A percentile compares a stretch with the other conserved stretches of the same genome.
Evolutionary conservation across 2,888 invertebrate genomes (phyloP).

Genomic region (Melangyna quadrimaculata): DNA sequence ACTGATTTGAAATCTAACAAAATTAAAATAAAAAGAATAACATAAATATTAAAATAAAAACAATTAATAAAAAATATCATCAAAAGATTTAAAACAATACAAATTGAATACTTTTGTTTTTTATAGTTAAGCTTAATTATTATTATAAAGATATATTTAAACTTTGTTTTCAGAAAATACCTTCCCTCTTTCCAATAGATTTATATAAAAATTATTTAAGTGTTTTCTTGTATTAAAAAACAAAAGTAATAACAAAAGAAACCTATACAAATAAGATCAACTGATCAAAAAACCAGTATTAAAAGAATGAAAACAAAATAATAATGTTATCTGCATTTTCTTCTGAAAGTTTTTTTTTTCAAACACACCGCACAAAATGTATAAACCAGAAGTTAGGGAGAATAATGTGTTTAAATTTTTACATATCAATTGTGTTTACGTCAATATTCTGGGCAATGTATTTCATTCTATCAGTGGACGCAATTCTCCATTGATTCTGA

Average conservation of each 20-base stretch:
- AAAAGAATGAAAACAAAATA: background rate
- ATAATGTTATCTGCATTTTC: background rate
- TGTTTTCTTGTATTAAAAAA: background rate
- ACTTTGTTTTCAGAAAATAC: background rate
- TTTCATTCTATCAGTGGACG: too few species aligned
- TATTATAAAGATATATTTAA: background rate
- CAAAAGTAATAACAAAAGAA: background rate
- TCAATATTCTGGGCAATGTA: too few species aligned
- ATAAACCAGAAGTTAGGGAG: background rate
- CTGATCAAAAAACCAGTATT: background rate
- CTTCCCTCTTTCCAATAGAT: background rate
- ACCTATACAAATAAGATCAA: background rate
- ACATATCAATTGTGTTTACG: too few species aligned
- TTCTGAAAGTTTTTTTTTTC: background rate
- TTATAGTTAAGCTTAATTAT: background rate
- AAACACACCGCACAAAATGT: background rate
- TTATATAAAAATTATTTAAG: background rate
- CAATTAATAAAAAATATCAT: background rate
- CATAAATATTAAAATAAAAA: slow-evolving; percentile 29
- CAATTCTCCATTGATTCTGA: too few species aligned
- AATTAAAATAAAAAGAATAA: slow-evolving; percentile 15
- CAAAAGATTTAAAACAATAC: background rate
- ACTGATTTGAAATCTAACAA: slow-evolving; percentile 59
- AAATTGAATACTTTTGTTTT: background rate
- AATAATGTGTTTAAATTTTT: too few species aligned